A percentile compares a stretch with the other conserved stretches of the same genome.
Evolutionary conservation across 1,140 invertebrate species (phyloP).

Genomic region (Ridgeia piscesae): DNA sequence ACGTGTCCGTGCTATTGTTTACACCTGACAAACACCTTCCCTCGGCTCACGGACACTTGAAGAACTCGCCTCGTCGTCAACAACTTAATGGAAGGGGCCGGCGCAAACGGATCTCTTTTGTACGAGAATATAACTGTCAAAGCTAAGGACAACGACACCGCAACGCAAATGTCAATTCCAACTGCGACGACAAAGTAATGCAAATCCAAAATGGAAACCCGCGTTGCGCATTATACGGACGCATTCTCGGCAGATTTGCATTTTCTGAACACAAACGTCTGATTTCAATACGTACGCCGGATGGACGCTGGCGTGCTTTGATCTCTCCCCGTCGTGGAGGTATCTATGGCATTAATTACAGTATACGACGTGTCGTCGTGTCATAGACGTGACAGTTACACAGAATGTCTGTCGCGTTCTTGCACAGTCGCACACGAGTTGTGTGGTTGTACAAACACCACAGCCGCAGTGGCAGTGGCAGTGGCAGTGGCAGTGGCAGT

Average conservation of each 20-base stretch:
- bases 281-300: not conserved
- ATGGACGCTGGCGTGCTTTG: not conserved
- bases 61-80: not conserved
- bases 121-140: not conserved
- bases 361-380: not conserved
- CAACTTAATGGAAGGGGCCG: not conserved
- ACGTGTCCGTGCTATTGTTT: not conserved
- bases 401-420: not conserved
- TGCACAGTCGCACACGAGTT: not conserved
- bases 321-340: not conserved
- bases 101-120: not conserved
- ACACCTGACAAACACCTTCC: not conserved
- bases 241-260: not conserved
- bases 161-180: not conserved
- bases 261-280: not conserved
- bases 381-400: not conserved
- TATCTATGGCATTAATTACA: not conserved
- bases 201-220: not conserved
- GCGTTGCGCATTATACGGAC: not conserved
- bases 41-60: not conserved
- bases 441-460: no score
- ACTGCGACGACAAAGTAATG: not conserved
- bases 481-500: no score
- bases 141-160: not conserved
- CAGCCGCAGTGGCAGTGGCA: no score